Percentiles rank a stretch among this genome's conserved stretches.
Conservation (phyloP, 2,888 invertebrate genomes). For the Sylvicola cinctus region DNA sequence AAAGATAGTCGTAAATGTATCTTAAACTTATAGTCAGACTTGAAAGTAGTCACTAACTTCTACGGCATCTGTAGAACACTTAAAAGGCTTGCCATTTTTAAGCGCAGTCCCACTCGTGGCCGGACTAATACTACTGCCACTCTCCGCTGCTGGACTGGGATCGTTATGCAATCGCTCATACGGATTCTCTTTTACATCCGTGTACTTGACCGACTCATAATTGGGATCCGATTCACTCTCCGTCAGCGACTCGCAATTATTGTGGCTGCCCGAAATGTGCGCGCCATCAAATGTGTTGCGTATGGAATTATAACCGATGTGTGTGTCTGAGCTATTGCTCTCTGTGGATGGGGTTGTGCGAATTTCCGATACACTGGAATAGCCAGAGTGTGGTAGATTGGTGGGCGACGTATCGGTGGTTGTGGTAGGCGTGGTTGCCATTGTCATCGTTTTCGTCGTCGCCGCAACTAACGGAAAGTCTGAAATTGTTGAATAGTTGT, state of each 20-base stretch:
- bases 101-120: no score
- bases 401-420: no score
- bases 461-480: slow-evolving; percentile 18
- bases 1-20: no score
- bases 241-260: slow-evolving; percentile 60
- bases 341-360: slow-evolving; percentile 10
- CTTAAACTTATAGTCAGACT: no score
- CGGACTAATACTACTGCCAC: no score
- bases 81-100: no score
- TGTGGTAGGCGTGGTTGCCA: no score
- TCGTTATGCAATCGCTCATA: slow-evolving; percentile 38
- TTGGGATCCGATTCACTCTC: slow-evolving; percentile 66
- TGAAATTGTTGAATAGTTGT: slow-evolving; percentile 9
- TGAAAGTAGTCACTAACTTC: no score
- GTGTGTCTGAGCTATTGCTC: slow-evolving; percentile 25
- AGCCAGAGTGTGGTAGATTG: slow-evolving; percentile 10
- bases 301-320: slow-evolving; percentile 19
- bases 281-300: slow-evolving; percentile 10
- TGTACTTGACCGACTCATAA: slow-evolving; percentile 63
- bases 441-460: no score
- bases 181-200: slow-evolving; percentile 43
- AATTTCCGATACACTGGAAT: slow-evolving; percentile 16
- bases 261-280: slow-evolving; percentile 36
- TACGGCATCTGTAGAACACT: no score
- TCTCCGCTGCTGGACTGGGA: slow-evolving; percentile 5